phyloP scores from a whole-genome alignment of 2,797 vertebrate genomes.

The Leptoclinus maculatus region DNA sequence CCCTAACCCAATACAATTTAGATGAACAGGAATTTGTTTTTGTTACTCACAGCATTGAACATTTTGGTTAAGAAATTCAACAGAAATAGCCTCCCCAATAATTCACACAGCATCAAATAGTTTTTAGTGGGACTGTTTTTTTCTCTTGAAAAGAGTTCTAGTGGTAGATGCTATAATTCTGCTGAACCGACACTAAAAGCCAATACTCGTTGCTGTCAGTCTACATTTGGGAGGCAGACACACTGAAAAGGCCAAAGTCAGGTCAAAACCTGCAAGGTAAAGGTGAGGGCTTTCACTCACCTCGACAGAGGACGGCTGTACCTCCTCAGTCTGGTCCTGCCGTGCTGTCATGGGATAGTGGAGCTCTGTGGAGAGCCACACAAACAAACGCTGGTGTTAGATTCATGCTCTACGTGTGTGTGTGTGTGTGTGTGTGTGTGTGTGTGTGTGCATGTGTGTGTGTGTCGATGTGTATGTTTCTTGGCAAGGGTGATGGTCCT shows the following conservation, averaged over 20 bases:
- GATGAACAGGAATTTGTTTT: not conserved
- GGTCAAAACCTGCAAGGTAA: not conserved
- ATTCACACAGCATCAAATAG: not conserved
- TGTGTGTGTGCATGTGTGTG: not conserved
- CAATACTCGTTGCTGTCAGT: not conserved
- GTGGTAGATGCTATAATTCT: not conserved
- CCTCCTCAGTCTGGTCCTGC: conserved; percentile 73
- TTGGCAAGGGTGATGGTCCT: not conserved
- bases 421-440: conserved; percentile 6
- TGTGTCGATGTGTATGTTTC: not conserved
- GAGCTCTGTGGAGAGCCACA: conserved; percentile 74
- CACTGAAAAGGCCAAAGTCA: not conserved
- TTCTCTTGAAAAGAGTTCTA: not conserved
- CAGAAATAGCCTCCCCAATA: not conserved
- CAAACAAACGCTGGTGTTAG: conserved; percentile 28
- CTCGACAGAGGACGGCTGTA: conserved; percentile 71
- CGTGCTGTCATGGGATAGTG: conserved; percentile 74
- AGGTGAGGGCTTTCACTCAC: conserved; percentile 55
- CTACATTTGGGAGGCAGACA: not conserved
- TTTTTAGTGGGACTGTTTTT: not conserved
- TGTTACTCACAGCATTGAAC: not conserved
- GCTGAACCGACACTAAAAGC: not conserved
- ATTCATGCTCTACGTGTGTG: not conserved
- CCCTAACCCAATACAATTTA: not conserved
- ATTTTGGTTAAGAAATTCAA: not conserved